phyloP scores from a whole-genome alignment of 2,113 vertebrate species.

The Scopus umbretta region DNA sequence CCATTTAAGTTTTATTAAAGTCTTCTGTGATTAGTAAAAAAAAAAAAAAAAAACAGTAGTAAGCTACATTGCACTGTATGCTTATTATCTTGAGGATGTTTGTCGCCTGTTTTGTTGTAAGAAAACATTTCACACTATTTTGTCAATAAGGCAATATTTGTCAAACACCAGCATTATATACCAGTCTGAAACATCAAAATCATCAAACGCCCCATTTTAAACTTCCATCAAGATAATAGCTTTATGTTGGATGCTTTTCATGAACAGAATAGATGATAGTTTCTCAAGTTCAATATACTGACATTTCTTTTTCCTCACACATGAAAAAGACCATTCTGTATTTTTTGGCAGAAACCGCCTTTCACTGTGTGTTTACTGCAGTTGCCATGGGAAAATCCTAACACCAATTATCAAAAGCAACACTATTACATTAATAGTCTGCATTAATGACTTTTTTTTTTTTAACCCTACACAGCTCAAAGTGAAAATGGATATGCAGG shows the following conservation, averaged over 20 bases:
- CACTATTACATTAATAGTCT: neutral
- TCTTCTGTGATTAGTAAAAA: neutral
- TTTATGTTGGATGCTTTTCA: constrained; percentile 5
- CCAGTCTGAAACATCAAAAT: neutral
- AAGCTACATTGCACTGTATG: neutral
- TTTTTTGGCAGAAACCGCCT: constrained; percentile 20
- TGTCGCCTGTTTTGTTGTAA: neutral
- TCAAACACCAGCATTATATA: constrained; percentile 20
- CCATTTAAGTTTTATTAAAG: neutral
- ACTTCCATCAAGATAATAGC: constrained; percentile 1
- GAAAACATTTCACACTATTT: constrained; percentile 41
- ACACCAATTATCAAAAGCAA: constrained; percentile 46
- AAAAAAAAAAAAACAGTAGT: neutral
- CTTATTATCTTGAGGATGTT: neutral
- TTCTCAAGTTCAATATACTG: constrained; percentile 1
- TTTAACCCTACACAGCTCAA: neutral
- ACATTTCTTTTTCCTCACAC: constrained; percentile 3
- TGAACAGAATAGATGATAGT: neutral
- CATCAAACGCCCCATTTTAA: neutral
- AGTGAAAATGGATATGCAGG: neutral
- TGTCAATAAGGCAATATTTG: constrained; percentile 43
- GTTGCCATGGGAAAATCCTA: constrained; percentile 59
- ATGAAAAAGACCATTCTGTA: constrained; percentile 46
- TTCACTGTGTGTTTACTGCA: constrained; percentile 11
- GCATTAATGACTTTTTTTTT: neutral